Evolutionary conservation across 2,797 vertebrate species (phyloP).

Genomic region (Enteromius thamalakanensis): DNA sequence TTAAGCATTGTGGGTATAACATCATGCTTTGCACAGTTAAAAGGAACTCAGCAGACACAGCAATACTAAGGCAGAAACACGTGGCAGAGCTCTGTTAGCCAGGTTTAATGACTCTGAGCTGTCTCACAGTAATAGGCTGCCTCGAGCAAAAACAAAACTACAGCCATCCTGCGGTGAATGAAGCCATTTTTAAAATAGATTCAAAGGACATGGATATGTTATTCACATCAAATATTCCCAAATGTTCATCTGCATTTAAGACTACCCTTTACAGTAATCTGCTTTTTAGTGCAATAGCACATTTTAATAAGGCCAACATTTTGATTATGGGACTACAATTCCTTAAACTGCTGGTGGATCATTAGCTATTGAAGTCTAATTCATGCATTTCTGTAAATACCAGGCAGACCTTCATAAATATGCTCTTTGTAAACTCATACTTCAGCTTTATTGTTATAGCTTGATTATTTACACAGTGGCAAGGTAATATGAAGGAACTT

Average conservation of each 20-base stretch:
- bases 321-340: background rate
- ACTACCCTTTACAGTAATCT: background rate
- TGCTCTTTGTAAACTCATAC: background rate
- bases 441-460: background rate
- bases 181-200: constrained; percentile 19
- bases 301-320: background rate
- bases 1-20: constrained; percentile 41
- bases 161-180: constrained; percentile 32
- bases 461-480: background rate
- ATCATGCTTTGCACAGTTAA: constrained; percentile 8
- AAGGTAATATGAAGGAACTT: background rate
- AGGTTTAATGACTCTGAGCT: constrained; percentile 45
- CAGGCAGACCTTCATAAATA: background rate
- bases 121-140: constrained; percentile 6
- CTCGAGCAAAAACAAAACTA: constrained; percentile 31
- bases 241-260: constrained; percentile 10
- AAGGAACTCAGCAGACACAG: constrained; percentile 30
- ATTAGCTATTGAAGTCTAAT: background rate
- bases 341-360: background rate
- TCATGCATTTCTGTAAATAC: background rate
- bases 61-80: constrained; percentile 26
- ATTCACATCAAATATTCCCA: background rate
- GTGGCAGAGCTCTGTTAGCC: constrained; percentile 41
- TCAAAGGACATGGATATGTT: constrained; percentile 23
- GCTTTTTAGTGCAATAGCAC: background rate